Conservation (phyloP, 92 coral and sea anemone species). For the Chrysogorgia sp. region DNA sequence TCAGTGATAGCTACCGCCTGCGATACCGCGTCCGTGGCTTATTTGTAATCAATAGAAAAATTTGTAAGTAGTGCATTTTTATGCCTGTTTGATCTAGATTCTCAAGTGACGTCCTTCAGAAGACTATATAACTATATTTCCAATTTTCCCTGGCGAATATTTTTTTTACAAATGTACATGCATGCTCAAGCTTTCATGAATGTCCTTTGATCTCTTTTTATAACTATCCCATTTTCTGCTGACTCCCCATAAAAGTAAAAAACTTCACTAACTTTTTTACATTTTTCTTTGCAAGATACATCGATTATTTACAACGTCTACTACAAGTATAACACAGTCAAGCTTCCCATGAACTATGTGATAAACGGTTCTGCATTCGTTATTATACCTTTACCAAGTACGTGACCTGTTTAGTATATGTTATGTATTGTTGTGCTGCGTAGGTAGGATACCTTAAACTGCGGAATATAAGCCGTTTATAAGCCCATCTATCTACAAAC, state of each 20-base stretch:
- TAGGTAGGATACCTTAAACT: background rate
- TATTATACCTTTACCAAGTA: slow-evolving; percentile 62
- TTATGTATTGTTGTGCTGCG: background rate
- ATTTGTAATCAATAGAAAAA: background rate
- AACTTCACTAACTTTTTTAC: background rate
- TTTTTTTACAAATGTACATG: too few species aligned
- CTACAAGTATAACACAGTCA: slow-evolving; percentile 56
- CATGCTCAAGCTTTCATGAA: too few species aligned
- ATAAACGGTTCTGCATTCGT: slow-evolving; percentile 61
- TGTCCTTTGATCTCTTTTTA: too few species aligned
- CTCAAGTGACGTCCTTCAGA: background rate
- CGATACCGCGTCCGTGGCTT: background rate
- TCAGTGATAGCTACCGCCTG: slow-evolving; percentile 11
- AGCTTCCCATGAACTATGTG: slow-evolving; percentile 11
- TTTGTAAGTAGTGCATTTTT: background rate
- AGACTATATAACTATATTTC: too few species aligned
- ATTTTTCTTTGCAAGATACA: slow-evolving; percentile 22
- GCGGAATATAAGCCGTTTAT: background rate
- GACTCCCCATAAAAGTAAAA: background rate
- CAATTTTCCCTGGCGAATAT: too few species aligned
- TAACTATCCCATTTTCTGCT: background rate
- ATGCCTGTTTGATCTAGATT: background rate
- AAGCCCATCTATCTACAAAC: too few species aligned
- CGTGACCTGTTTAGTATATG: slow-evolving; percentile 29
- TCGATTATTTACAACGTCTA: slow-evolving; percentile 30